Percentiles rank a stretch among this genome's conserved stretches.
Conservation (phyloP, 2,888 invertebrate species). For the Epinotia brunnichana region DNA sequence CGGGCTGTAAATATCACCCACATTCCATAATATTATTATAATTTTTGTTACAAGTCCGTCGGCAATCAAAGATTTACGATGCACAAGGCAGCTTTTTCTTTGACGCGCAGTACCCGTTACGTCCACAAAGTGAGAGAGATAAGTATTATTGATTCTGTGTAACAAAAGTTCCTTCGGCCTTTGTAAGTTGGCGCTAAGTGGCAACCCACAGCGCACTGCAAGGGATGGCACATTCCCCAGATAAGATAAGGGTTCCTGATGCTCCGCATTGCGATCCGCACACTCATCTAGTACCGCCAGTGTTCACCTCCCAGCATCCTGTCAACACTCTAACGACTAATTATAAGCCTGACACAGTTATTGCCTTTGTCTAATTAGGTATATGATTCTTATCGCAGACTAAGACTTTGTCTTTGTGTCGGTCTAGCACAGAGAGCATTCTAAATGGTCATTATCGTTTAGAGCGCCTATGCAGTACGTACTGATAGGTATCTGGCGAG, state of each 20-base stretch:
- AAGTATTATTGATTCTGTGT: slow-evolving; percentile 72
- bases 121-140: slow-evolving; percentile 67
- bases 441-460: slow-evolving; percentile 37
- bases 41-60: slow-evolving; percentile 53
- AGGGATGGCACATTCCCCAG: slow-evolving; percentile 78
- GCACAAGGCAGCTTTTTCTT: slow-evolving; percentile 54
- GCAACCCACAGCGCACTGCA: slow-evolving; percentile 64
- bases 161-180: slow-evolving; percentile 66
- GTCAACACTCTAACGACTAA: slow-evolving; percentile 45
- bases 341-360: slow-evolving; percentile 42
- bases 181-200: slow-evolving; percentile 75
- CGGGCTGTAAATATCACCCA: slow-evolving; percentile 54
- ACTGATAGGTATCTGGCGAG: slow-evolving; percentile 8
- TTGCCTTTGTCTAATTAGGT: slow-evolving; percentile 34
- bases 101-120: slow-evolving; percentile 64
- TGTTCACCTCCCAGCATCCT: slow-evolving; percentile 53
- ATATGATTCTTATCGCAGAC: slow-evolving; percentile 37
- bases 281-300: slow-evolving; percentile 61
- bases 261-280: slow-evolving; percentile 71
- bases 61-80: slow-evolving; percentile 62
- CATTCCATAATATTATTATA: slow-evolving; percentile 57
- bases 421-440: slow-evolving; percentile 33
- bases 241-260: slow-evolving; percentile 68
- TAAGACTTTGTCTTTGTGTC: slow-evolving; percentile 39
- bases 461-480: slow-evolving; percentile 4